Percentiles rank a stretch among this genome's conserved stretches.
Conservation (phyloP, 2,797 vertebrate genomes). For the Phataginus tricuspis region DNA sequence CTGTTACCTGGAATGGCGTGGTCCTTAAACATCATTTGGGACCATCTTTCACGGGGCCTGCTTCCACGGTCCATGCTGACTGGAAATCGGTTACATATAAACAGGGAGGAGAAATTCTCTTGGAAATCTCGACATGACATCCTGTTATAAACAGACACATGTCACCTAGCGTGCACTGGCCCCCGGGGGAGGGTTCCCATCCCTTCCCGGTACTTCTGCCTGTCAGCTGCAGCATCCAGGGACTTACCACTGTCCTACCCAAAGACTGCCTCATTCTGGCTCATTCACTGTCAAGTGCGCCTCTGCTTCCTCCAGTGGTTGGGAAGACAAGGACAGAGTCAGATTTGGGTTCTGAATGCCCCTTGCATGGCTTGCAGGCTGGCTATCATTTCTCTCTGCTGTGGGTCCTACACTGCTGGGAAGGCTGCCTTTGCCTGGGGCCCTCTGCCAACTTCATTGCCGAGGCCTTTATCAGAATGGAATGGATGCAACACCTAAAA, state of each 20-base stretch:
- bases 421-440: background rate
- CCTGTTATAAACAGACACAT: slow-evolving; percentile 77
- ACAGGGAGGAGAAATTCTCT: slow-evolving; percentile 81
- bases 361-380: background rate
- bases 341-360: background rate
- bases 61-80: slow-evolving; percentile 76
- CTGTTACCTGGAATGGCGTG: slow-evolving; percentile 54
- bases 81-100: slow-evolving; percentile 84
- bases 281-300: background rate
- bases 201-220: background rate
- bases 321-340: background rate
- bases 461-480: background rate
- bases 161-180: background rate
- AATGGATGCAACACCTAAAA: background rate
- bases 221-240: background rate
- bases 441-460: background rate
- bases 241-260: background rate
- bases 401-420: background rate
- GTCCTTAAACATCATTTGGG: slow-evolving; percentile 40
- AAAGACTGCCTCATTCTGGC: background rate
- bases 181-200: background rate
- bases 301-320: background rate
- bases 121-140: slow-evolving; percentile 85
- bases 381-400: background rate
- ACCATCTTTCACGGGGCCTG: slow-evolving; percentile 66